Base-by-base conservation (phyloP, 1,140 invertebrate genomes). In the Odontomachus brunneus region DNA sequence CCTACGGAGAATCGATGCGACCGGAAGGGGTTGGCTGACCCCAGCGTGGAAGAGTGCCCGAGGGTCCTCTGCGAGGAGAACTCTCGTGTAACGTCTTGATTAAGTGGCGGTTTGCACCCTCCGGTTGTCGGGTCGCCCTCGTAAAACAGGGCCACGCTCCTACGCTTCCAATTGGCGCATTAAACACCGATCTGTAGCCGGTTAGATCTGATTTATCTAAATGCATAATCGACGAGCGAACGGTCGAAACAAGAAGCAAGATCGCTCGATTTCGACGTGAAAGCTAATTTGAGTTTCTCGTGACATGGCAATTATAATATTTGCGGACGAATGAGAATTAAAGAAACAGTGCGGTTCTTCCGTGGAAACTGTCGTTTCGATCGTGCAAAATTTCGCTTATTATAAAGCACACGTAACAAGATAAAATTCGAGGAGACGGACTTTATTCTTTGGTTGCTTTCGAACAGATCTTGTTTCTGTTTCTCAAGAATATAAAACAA, bases 61-160 rank as follows among this genome's bases (percentile, higher is more conserved):
- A 89, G 90, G 85, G 83, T 82, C 87, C 86, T 89, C 76, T 38
- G 66, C 62, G 33, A 62, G 76, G 84, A 89, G 84, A 69, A 88
- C 84, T 87, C 88, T 86, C 83, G 78, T 76, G 81, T 89, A 89
- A 75, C 81, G 84, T 92, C 91, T 92, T 92, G 91, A 92, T 92
- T 91, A 91, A 91, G 88, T 89, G 85, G 76, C 84, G 87, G 86
- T 89, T 91, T 89, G 88, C 90, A 90, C 88, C 90, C 89, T 89
- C 73, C 22, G 48, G 63, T 74, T 51, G 69, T 53, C 63, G 69
- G 59, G 38, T 51, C 69, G 82, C 85, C 90, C 89, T 88, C 83
- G 87, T 89, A 89, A 88, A 87, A 84, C 88, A 86, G 75, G 48
- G 62, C 74, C 62, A 59, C 57, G 78, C 65, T 67, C 57, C 69